Evolutionary conservation across 2,113 vertebrate genomes (phyloP), one percentile per base, ranked within the genome.

Genomic region (Rhinoderma darwinii): DNA sequence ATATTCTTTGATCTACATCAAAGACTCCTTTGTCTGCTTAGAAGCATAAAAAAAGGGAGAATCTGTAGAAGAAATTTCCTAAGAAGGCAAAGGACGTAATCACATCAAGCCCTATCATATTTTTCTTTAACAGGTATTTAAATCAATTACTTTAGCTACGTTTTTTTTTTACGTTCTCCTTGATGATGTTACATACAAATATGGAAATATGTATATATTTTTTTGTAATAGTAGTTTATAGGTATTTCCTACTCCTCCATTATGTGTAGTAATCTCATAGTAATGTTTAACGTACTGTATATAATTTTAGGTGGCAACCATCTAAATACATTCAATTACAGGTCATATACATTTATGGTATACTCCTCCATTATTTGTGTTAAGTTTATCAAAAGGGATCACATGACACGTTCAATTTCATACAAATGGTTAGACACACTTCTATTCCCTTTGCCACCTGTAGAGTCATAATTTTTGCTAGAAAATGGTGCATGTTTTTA

Each of bases 1-100:
- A 83, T 37, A 51, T 47, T 72, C 63, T 83, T 83, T 83, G 81
- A 83, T 83, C 81, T 50, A 83, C 81, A 83, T 83, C 63, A 83
- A 83, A 83, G 63, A 72, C 61, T 70, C 43, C 17, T 82, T 82
- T 70, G 61, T 83, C 81, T 83, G 43, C 81, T 83, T 83, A 83
- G 61, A 83, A 83, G 43, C 4, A 18, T 44, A n/a, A 66, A 72
- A n/a, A 72, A 72, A 39, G 68, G 81, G 35, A 51, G 43, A 18
- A 83, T 70, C 43, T 37, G 41, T 72, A 51, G 35, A 51, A 50
- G 11, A 83, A 18, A 66, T 66, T 27, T 82, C 15, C 39, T 66
- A 30, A 82, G 39, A 66, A 81, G 14, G 54, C 56, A 81, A 81
- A 35, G 50, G 27, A 82, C n/a, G 14, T 59, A 80, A 37, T 56